These are phyloP conservation scores for Pitta sordida DNA, from an alignment of 2,113 vertebrate species.

Conservation along the genomic window DNA sequence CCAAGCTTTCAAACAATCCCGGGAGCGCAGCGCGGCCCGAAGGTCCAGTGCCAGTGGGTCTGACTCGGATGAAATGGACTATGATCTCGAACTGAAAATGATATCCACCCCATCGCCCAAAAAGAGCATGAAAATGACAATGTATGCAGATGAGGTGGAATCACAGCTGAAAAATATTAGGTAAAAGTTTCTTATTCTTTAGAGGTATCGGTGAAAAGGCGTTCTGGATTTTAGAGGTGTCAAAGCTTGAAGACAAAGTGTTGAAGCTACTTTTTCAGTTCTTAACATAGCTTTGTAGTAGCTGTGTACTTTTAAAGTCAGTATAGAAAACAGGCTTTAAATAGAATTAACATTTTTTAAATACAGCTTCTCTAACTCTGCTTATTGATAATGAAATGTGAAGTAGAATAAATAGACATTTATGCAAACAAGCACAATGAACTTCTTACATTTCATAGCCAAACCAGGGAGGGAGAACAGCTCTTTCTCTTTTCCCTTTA, in stretches of 20 bases:
- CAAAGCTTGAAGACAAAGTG: background rate
- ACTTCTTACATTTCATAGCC: background rate
- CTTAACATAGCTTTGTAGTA: background rate
- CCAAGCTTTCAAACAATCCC: conserved; percentile 69
- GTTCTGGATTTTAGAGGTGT: background rate
- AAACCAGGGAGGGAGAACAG: background rate
- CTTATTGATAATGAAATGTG: background rate
- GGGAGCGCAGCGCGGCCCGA: conserved; percentile 42
- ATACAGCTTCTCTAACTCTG: background rate
- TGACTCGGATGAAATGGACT: conserved; percentile 98
- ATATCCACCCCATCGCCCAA: conserved; percentile 97
- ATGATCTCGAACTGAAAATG: conserved; percentile 98
- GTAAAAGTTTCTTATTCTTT: conserved; percentile 60
- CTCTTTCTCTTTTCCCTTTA: background rate
- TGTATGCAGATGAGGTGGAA: conserved; percentile 97
- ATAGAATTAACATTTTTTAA: background rate
- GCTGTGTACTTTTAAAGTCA: background rate
- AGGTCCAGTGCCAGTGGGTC: conserved; percentile 79
- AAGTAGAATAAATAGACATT: background rate
- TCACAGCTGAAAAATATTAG: conserved; percentile 88
- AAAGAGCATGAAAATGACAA: conserved; percentile 99
- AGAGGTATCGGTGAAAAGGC: background rate
- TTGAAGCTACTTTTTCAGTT: background rate
- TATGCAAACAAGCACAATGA: background rate
- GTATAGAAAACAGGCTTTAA: background rate